Percentiles rank a stretch among this genome's conserved stretches.
These are phyloP conservation scores for Teleogryllus occipitalis DNA, from an alignment of 1,140 invertebrate species.

Conservation along the genomic window DNA sequence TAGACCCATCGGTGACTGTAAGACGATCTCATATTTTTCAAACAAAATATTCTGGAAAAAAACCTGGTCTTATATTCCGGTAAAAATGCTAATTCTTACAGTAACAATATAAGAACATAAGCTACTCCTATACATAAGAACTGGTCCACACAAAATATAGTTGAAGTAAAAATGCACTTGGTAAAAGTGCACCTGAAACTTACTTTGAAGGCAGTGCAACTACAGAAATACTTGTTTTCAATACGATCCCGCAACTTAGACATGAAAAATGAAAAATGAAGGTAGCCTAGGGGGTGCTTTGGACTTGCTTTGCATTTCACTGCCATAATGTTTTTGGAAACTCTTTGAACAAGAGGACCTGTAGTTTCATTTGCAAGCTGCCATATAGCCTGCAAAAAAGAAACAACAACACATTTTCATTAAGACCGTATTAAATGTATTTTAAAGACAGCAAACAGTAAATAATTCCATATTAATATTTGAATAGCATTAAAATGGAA, in stretches of 20 bases:
- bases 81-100: not conserved
- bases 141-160: not conserved
- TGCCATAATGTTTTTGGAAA: slow-evolving; percentile 68
- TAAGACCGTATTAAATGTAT: too few relatives aligned
- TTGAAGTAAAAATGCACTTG: not conserved
- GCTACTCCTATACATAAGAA: not conserved
- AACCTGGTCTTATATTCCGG: not conserved
- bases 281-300: slow-evolving; percentile 63
- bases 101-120: not conserved
- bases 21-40: too few relatives aligned
- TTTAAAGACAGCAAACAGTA: not conserved
- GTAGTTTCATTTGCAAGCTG: slow-evolving; percentile 51
- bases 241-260: slow-evolving; percentile 43
- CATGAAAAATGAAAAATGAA: slow-evolving; percentile 60
- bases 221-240: slow-evolving; percentile 55
- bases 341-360: slow-evolving; percentile 63
- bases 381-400: slow-evolving; percentile 43
- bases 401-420: not conserved
- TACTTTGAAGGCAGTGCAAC: slow-evolving; percentile 53
- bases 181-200: not conserved
- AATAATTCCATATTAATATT: not conserved
- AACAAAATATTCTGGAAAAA: not conserved
- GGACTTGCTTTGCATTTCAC: slow-evolving; percentile 62
- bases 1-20: too few relatives aligned
- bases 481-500: too few relatives aligned